phyloP scores from a whole-genome alignment of 1,140 invertebrate species.

The Meloidogyne exigua region DNA sequence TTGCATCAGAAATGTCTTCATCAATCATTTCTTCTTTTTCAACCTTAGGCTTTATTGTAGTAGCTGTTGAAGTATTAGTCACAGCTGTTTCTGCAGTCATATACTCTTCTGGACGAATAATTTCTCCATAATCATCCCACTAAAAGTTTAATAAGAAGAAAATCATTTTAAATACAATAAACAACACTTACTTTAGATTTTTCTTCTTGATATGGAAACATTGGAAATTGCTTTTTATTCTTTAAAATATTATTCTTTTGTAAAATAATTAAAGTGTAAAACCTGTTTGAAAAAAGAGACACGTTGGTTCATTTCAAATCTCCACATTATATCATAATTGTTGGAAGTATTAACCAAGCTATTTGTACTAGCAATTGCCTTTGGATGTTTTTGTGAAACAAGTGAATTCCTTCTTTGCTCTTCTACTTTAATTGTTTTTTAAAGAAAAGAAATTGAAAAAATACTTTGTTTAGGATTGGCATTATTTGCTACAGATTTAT shows the following conservation, averaged over 20 bases:
- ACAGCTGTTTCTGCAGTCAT: slow-evolving; percentile 42
- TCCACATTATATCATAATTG: slow-evolving; percentile 49
- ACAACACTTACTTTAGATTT: slow-evolving; percentile 82
- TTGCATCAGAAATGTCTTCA: slow-evolving; percentile 29
- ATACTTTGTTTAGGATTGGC: background rate
- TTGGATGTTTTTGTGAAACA: background rate
- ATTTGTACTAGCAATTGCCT: background rate
- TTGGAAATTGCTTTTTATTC: slow-evolving; percentile 87
- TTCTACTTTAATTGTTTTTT: background rate
- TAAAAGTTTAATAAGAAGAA: slow-evolving; percentile 39
- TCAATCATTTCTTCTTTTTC: slow-evolving; percentile 40
- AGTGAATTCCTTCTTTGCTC: slow-evolving; percentile 8
- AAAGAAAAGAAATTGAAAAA: background rate
- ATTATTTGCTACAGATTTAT: slow-evolving; percentile 10
- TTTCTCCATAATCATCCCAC: slow-evolving; percentile 64
- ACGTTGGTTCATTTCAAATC: slow-evolving; percentile 47
- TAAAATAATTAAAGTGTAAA: slow-evolving; percentile 93
- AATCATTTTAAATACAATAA: too few species aligned
- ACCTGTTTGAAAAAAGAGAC: slow-evolving; percentile 67
- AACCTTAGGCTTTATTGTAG: slow-evolving; percentile 29
- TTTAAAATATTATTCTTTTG: slow-evolving; percentile 76
- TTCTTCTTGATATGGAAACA: slow-evolving; percentile 92
- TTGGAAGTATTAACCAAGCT: slow-evolving; percentile 32
- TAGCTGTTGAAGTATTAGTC: slow-evolving; percentile 8
- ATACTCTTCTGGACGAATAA: slow-evolving; percentile 63